Percentiles rank a stretch among this genome's conserved stretches.
phyloP scores from a whole-genome alignment of 2,797 vertebrate species.

The Sitta carolinensis region DNA sequence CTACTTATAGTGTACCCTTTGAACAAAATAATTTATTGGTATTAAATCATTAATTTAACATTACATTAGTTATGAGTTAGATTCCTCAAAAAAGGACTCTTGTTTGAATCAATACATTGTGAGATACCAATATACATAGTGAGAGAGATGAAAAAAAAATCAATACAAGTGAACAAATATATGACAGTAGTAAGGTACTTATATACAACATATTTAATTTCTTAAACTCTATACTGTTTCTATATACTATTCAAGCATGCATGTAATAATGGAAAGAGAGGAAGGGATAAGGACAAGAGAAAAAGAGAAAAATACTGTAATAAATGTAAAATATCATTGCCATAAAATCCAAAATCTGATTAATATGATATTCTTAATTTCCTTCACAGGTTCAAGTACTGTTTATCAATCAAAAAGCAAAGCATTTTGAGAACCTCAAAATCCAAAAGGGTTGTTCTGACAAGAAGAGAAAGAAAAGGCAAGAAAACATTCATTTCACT shows the following conservation, averaged over 20 bases:
- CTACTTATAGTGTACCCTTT: background rate
- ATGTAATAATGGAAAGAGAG: background rate
- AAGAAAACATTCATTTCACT: background rate
- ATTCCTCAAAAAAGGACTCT: background rate
- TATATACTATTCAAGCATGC: background rate
- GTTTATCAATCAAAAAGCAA: constrained; percentile 6
- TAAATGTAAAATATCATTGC: background rate
- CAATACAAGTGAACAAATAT: background rate
- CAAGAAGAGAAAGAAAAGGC: background rate
- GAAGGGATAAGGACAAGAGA: background rate
- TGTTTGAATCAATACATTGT: background rate
- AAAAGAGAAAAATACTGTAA: background rate
- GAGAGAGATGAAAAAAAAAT: background rate
- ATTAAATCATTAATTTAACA: background rate
- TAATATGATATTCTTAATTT: background rate
- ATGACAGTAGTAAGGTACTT: background rate
- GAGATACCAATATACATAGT: background rate
- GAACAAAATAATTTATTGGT: background rate
- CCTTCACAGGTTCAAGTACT: background rate
- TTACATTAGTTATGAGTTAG: background rate
- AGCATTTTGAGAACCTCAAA: constrained; percentile 16
- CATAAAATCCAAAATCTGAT: background rate
- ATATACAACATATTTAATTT: background rate
- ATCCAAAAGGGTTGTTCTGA: background rate
- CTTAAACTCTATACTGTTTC: background rate